Evolutionary conservation across 2,797 vertebrate genomes (phyloP).

Genomic region (Sus cebifrons): DNA sequence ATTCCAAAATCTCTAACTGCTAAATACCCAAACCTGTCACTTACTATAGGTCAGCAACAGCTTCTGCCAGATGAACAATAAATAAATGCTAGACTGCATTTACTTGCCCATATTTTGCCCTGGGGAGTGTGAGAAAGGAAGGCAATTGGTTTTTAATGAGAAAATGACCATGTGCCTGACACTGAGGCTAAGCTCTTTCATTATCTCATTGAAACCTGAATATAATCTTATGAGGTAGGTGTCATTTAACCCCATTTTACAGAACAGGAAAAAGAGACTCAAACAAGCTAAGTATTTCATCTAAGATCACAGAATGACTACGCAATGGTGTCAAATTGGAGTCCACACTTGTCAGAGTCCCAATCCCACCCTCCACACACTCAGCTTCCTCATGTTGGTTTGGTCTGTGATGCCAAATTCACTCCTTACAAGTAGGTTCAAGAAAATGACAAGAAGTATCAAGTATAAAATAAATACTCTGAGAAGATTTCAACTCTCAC

Average conservation of each 20-base stretch:
- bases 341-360: neutral
- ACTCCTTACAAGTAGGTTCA: conserved; percentile 34
- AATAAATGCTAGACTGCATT: neutral
- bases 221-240: conserved; percentile 47
- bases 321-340: neutral
- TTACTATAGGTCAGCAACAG: neutral
- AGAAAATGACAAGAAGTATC: conserved; percentile 55
- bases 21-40: neutral
- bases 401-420: conserved; percentile 32
- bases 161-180: neutral
- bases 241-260: conserved; percentile 60
- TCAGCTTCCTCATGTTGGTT: neutral
- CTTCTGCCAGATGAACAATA: neutral
- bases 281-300: conserved; percentile 34
- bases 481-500: neutral
- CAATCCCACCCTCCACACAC: neutral
- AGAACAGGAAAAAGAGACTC: conserved; percentile 52
- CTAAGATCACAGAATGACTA: conserved; percentile 1
- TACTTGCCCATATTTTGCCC: conserved; percentile 4
- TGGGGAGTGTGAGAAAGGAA: conserved; percentile 9
- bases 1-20: neutral
- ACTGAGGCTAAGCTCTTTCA: neutral
- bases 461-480: conserved; percentile 33
- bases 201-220: conserved; percentile 12
- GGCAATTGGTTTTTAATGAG: conserved; percentile 20